A percentile compares a stretch with the other conserved stretches of the same genome.
Conservation (phyloP, 2,113 vertebrate genomes). For the Amia ocellicauda region DNA sequence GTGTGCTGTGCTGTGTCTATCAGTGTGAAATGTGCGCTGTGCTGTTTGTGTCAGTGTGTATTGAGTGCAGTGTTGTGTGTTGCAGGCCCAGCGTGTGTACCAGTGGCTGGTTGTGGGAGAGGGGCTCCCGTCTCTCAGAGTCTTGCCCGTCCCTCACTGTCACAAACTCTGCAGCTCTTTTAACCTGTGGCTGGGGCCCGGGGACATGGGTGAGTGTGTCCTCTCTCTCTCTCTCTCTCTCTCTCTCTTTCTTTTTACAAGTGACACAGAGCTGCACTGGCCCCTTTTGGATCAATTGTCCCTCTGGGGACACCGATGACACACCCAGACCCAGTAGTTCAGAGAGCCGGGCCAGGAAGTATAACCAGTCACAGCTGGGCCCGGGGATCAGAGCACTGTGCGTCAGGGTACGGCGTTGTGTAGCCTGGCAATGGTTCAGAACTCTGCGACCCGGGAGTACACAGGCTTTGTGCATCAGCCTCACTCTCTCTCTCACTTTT, state of each 20-base stretch:
- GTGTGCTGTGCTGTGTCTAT: background rate
- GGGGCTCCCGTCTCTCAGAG: conserved; percentile 51
- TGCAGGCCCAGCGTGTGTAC: conserved; percentile 50
- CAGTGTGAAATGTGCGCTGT: background rate
- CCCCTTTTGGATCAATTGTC: too few species aligned
- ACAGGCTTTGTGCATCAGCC: too few species aligned
- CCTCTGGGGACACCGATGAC: too few species aligned
- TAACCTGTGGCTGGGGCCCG: conserved; percentile 61
- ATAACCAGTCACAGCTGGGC: too few species aligned
- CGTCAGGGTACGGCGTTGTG: too few species aligned
- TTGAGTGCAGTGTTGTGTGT: conserved; percentile 19
- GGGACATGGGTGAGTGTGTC: conserved; percentile 58
- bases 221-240: background rate
- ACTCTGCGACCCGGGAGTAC: too few species aligned
- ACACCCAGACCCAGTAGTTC: background rate
- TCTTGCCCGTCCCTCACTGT: conserved; percentile 58
- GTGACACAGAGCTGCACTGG: background rate
- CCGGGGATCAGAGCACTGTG: too few species aligned
- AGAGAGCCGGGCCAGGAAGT: too few species aligned
- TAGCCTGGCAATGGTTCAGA: too few species aligned
- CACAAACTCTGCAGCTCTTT: conserved; percentile 66
- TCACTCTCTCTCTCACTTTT: too few species aligned
- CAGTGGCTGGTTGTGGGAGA: conserved; percentile 66
- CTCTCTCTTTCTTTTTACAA: background rate
- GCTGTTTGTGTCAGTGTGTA: background rate